phyloP scores from a whole-genome alignment of 2,797 vertebrate genomes.

The Hafferia zeledoni region DNA sequence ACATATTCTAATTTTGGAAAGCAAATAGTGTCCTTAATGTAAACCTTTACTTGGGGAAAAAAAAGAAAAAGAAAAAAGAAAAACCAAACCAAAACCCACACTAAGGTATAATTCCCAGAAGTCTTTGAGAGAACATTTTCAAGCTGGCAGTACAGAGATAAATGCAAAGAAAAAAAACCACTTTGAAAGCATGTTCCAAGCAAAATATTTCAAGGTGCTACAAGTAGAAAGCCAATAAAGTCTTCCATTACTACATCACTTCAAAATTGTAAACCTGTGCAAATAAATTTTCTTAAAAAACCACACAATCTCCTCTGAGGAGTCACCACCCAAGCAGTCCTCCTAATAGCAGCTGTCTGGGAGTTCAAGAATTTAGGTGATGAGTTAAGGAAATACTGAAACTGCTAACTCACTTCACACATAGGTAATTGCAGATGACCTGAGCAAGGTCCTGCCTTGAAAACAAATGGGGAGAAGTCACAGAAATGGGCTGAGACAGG shows the following conservation, averaged over 20 bases:
- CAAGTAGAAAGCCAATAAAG: background rate
- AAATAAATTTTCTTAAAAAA: background rate
- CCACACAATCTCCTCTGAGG: background rate
- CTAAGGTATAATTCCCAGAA: constrained; percentile 8
- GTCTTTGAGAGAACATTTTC: background rate
- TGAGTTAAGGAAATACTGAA: background rate
- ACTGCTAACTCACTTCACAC: background rate
- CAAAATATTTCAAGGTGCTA: background rate
- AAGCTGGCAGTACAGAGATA: background rate
- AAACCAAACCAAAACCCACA: background rate
- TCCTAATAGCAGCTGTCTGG: background rate
- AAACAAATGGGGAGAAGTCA: background rate
- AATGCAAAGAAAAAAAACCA: constrained; percentile 13
- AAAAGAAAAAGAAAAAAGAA: background rate
- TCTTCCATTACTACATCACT: background rate
- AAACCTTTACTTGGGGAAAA: background rate
- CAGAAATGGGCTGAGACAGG: background rate
- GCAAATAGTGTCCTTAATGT: background rate
- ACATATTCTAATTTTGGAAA: constrained; percentile 20
- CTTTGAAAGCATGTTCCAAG: background rate
- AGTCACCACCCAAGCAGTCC: background rate
- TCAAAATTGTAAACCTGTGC: background rate
- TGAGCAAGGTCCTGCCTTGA: background rate
- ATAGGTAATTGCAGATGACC: background rate
- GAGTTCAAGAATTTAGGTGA: background rate